Evolutionary conservation across 2,888 invertebrate species (phyloP), one percentile per base, ranked within the genome.

Genomic region (Agapostemon virescens): DNA sequence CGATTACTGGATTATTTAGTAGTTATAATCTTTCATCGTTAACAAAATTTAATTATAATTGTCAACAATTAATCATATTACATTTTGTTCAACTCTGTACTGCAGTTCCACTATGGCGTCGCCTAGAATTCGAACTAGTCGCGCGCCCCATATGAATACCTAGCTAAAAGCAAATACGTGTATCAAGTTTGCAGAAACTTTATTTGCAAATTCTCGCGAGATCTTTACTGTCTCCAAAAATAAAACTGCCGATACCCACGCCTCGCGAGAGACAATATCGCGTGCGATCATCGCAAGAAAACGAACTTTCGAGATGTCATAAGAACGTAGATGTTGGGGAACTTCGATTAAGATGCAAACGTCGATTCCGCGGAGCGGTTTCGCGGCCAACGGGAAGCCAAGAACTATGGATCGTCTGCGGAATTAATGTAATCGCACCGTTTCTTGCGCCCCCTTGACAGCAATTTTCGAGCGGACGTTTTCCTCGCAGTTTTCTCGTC

Each of bases 341-440:
- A 77, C 77, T 80, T 78, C 73, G 79, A 78, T 69, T 73, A 80
- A 72, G 79, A 79, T 68, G 64, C 71, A 64, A 58, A 58, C 26
- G 75, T 72, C 71, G 75, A 80, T 64, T 40, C 26, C 9, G 20
- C 20, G 49, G 26, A 23, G 63, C 15, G 55, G 58, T 67, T 71
- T 42, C 36, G 58, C 40, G 79, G 76, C 61, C 76, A 79, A 71
- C 61, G 2, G 70, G 49, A 70, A 76, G 64, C 55, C 15, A 52
- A 69, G 55, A 72, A 69, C 45, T 64, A 52, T 49, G 17, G 66
- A 66, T 73, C 78, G 55, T 36, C 49, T 58, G 13, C 58, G 36
- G 69, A 73, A 80, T 80, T 73, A 66, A 77, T 63, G 77, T 55
- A 72, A 77, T 72, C 78, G 68, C 40, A n/a, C 30, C 55, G 63